Evolutionary conservation across 2,797 vertebrate species (phyloP).

Genomic region (Pogoniulus pusillus): DNA sequence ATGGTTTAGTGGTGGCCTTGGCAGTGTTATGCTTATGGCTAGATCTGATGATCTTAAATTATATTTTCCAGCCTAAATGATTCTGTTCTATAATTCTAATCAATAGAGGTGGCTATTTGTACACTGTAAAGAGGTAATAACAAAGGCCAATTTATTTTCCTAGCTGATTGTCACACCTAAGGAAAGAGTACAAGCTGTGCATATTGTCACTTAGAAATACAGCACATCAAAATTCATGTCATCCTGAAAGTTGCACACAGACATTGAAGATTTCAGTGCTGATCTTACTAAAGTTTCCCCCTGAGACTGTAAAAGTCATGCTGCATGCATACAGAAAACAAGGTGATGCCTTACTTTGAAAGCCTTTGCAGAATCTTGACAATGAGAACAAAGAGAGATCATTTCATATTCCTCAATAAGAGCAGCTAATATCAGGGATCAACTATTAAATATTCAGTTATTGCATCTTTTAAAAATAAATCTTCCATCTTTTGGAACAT

Average conservation of each 20-base stretch:
- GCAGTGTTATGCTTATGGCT: background rate
- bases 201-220: background rate
- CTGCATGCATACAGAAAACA: constrained; percentile 34
- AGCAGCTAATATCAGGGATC: background rate
- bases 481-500: background rate
- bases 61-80: background rate
- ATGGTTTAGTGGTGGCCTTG: background rate
- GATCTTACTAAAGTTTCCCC: background rate
- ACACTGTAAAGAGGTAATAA: background rate
- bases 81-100: background rate
- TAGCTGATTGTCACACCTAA: background rate
- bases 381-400: background rate
- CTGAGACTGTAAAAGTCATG: background rate
- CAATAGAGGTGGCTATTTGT: background rate
- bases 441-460: background rate
- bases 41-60: background rate
- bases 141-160: background rate
- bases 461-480: background rate
- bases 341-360: constrained; percentile 18
- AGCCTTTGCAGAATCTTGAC: constrained; percentile 14
- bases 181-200: background rate
- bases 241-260: background rate
- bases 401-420: background rate
- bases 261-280: background rate
- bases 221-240: background rate